Conservation (phyloP, 2,113 vertebrate genomes). For the Ginglymostoma cirratum region DNA sequence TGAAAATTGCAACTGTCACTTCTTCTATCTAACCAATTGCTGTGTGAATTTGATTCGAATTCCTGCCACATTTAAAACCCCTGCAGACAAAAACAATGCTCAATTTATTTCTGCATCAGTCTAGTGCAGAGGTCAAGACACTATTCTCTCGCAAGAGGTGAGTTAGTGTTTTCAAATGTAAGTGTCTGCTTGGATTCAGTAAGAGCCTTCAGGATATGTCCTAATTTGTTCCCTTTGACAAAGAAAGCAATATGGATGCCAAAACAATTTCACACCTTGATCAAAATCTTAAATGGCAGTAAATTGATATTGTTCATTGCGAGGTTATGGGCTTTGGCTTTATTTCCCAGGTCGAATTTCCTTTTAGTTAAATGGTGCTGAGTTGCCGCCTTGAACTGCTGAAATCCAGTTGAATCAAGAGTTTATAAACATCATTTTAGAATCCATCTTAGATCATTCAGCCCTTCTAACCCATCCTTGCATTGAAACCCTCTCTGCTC, state of each 20-base stretch:
- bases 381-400: too few relatives aligned
- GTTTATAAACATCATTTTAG: too few relatives aligned
- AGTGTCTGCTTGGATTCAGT: background rate
- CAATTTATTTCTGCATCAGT: background rate
- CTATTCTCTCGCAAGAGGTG: background rate
- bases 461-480: too few relatives aligned
- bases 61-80: background rate
- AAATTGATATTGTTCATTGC: too few relatives aligned
- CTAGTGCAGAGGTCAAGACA: background rate
- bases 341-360: too few relatives aligned
- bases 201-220: background rate
- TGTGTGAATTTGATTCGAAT: background rate
- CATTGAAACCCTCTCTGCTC: too few relatives aligned
- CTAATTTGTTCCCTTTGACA: background rate
- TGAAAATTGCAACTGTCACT: slow-evolving; percentile 8
- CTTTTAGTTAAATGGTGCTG: too few relatives aligned
- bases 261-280: background rate
- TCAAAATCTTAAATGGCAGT: too few relatives aligned
- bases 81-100: background rate
- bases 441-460: too few relatives aligned
- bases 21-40: background rate
- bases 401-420: too few relatives aligned
- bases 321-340: too few relatives aligned
- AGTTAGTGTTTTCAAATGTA: background rate
- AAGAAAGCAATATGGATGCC: background rate